phyloP scores from a whole-genome alignment of 2,888 invertebrate species.

The Nomada flava region DNA sequence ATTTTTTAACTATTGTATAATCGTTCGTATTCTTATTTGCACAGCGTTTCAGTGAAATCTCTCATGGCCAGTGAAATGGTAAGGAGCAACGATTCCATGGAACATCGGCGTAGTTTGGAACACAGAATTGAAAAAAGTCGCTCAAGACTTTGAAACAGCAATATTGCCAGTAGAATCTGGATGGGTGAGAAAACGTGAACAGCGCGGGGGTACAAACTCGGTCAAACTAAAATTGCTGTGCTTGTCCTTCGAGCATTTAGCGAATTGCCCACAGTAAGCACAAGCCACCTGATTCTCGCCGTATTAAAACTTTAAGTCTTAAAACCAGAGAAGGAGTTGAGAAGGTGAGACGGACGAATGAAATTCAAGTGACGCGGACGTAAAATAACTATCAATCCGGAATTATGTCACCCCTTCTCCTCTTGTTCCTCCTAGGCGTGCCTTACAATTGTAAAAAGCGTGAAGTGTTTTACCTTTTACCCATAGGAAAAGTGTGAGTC shows the following conservation, averaged over 20 bases:
- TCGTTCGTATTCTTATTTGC: no score
- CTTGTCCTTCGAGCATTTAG: constrained; percentile 76
- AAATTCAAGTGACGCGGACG: constrained; percentile 37
- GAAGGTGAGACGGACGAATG: constrained; percentile 47
- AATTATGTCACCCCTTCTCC: neutral
- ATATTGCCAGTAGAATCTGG: constrained; percentile 26
- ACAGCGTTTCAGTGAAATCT: neutral
- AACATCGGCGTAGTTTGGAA: constrained; percentile 10
- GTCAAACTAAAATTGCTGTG: constrained; percentile 75
- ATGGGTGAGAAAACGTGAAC: constrained; percentile 37
- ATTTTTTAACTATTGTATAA: no score
- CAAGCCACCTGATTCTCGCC: constrained; percentile 64
- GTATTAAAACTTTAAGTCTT: constrained; percentile 74
- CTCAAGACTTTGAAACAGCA: constrained; percentile 35
- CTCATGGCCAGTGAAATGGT: neutral
- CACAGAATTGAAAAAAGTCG: constrained; percentile 38
- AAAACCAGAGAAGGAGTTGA: constrained; percentile 23
- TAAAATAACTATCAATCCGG: neutral
- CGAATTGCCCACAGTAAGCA: constrained; percentile 72
- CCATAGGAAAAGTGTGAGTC: no score
- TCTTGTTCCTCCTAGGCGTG: constrained; percentile 14
- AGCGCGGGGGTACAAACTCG: constrained; percentile 63
- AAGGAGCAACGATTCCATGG: neutral
- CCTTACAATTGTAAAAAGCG: constrained; percentile 17
- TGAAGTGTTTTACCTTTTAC: no score